Percentiles rank a stretch among this genome's conserved stretches.
Evolutionary conservation across 2,113 vertebrate genomes (phyloP).

Genomic region (Micronycteris hirsuta): DNA sequence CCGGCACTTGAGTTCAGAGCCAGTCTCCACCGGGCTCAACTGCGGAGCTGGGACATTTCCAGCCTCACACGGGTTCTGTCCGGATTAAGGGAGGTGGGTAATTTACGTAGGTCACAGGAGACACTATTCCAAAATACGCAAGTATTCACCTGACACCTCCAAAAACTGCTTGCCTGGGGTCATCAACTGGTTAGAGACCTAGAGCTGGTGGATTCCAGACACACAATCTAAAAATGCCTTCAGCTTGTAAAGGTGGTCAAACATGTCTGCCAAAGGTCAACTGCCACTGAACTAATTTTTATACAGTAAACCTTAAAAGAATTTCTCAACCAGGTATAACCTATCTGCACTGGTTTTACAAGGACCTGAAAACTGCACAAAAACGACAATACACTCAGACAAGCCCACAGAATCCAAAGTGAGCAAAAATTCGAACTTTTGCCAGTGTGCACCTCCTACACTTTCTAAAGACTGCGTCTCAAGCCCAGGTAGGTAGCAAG

Average conservation of each 20-base stretch:
- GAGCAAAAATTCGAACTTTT: neutral
- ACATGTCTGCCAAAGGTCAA: neutral
- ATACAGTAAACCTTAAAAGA: neutral
- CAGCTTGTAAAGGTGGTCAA: neutral
- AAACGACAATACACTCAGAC: neutral
- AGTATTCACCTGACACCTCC: neutral
- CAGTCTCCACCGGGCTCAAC: neutral
- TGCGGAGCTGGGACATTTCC: neutral
- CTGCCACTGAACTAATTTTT: neutral
- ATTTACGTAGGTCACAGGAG: neutral
- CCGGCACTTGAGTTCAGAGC: neutral
- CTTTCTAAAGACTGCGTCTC: neutral
- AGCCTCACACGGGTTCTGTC: neutral
- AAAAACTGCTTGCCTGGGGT: neutral
- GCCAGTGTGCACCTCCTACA: neutral
- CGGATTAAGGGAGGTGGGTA: neutral
- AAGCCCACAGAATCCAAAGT: neutral
- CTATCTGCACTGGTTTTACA: neutral
- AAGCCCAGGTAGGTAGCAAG: neutral
- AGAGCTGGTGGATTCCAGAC: neutral
- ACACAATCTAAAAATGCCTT: neutral
- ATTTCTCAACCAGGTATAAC: neutral
- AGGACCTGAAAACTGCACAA: neutral
- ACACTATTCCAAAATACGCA: neutral
- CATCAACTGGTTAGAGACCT: neutral